These are phyloP conservation scores for Temnothorax curvispinosus DNA, from an alignment of 1,140 invertebrate species.

Conservation along the genomic window DNA sequence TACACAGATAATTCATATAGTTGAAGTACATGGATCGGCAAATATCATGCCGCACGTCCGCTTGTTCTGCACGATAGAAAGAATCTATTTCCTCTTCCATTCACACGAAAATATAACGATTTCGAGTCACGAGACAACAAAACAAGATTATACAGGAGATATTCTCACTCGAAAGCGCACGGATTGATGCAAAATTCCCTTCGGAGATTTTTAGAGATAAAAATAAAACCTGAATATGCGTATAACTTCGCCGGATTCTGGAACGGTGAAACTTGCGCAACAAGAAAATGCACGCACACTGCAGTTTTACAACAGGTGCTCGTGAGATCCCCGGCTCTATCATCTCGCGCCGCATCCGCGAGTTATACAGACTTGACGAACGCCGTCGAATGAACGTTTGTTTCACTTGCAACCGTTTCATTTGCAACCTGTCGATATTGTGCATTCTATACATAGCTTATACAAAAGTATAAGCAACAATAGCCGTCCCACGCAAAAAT, in stretches of 20 bases:
- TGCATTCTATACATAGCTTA: neutral
- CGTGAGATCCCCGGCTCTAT: conserved; percentile 11
- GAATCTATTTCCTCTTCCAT: neutral
- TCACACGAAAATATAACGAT: conserved; percentile 20
- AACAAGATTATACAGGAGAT: conserved; percentile 21
- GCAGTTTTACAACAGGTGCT: conserved; percentile 51
- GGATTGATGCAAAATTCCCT: conserved; percentile 6
- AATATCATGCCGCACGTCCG: neutral
- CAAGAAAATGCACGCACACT: conserved; percentile 1
- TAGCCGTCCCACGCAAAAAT: conserved; percentile 27
- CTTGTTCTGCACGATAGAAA: neutral
- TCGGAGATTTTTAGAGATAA: neutral
- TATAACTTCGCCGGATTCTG: conserved; percentile 17
- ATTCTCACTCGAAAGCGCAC: neutral
- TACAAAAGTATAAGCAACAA: conserved; percentile 49
- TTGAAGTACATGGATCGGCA: neutral
- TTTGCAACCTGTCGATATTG: conserved; percentile 41
- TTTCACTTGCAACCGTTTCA: conserved; percentile 37
- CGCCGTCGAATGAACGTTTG: conserved; percentile 26
- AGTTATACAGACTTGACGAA: neutral
- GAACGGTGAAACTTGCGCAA: conserved; percentile 34
- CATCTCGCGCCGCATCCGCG: neutral
- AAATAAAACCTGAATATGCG: conserved; percentile 24
- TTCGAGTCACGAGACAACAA: conserved; percentile 27
- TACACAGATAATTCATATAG: conserved; percentile 1